phyloP scores from a whole-genome alignment of 2,797 vertebrate species.

The Nyctalus aviator region DNA sequence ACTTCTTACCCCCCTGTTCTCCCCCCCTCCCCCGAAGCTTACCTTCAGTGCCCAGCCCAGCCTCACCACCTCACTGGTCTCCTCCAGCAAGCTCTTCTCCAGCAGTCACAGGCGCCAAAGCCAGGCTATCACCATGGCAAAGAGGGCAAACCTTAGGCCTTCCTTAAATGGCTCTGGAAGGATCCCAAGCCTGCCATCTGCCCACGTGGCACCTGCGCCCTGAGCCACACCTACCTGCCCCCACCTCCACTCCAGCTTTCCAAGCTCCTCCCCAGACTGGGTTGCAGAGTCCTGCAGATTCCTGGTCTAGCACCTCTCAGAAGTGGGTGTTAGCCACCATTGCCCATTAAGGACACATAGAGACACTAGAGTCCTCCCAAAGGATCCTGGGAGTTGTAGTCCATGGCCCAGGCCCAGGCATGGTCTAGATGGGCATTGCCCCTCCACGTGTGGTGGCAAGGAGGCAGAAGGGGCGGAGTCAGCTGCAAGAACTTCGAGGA shows the following conservation, averaged over 20 bases:
- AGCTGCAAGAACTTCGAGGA: not conserved
- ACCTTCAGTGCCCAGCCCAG: not conserved
- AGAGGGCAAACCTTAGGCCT: not conserved
- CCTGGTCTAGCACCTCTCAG: fast-evolving
- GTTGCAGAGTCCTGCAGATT: fast-evolving
- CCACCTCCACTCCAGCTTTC: not conserved
- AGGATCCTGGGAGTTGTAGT: not conserved
- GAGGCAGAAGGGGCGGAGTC: not conserved
- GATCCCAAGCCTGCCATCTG: not conserved
- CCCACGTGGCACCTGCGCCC: not conserved
- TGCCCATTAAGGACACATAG: too few relatives aligned
- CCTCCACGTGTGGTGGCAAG: not conserved
- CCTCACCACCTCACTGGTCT: too few relatives aligned
- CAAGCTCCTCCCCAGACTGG: fast-evolving
- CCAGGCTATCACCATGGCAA: not conserved
- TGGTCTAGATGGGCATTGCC: fast-evolving
- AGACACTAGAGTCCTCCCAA: not conserved
- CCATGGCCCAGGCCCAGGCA: not conserved
- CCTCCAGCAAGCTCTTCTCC: not conserved
- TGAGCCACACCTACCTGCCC: fast-evolving
- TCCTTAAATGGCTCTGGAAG: not conserved
- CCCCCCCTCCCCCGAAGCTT: not conserved
- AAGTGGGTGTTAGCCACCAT: not conserved
- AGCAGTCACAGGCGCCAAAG: not conserved
- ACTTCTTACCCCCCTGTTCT: too few relatives aligned